These are phyloP conservation scores for Octodon degus DNA, from an alignment of 2,113 vertebrate species.

Conservation along the genomic window DNA sequence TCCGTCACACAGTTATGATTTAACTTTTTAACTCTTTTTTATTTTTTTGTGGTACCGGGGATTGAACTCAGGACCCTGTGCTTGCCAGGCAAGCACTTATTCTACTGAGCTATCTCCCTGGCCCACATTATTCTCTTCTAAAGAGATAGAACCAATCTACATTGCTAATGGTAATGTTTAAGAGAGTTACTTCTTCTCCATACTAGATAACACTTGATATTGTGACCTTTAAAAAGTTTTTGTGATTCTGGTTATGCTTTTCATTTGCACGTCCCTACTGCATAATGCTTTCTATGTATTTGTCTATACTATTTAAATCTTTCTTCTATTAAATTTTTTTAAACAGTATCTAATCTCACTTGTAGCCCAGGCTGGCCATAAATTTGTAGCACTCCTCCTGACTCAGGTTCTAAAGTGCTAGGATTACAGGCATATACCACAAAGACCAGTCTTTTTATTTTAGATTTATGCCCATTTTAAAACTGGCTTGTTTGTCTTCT, in stretches of 20 bases:
- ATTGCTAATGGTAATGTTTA: background rate
- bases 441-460: background rate
- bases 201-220: background rate
- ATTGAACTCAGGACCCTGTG: too few relatives aligned
- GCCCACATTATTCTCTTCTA: background rate
- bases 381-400: background rate
- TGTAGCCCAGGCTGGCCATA: background rate
- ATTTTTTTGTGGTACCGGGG: too few relatives aligned
- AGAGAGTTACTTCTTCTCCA: background rate
- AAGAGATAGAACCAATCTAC: background rate
- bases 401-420: background rate
- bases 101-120: too few relatives aligned
- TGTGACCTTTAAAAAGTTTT: background rate
- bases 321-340: background rate
- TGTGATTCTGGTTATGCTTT: background rate
- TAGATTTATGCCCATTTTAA: background rate
- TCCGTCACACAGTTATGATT: background rate
- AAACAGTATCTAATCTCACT: background rate
- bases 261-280: background rate
- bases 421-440: background rate
- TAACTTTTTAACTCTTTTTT: background rate
- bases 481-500: background rate
- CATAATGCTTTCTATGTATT: background rate
- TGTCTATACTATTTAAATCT: background rate
- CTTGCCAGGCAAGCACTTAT: too few relatives aligned